These are phyloP conservation scores for Brenthis ino DNA, from an alignment of 2,888 invertebrate species.

Conservation along the genomic window DNA sequence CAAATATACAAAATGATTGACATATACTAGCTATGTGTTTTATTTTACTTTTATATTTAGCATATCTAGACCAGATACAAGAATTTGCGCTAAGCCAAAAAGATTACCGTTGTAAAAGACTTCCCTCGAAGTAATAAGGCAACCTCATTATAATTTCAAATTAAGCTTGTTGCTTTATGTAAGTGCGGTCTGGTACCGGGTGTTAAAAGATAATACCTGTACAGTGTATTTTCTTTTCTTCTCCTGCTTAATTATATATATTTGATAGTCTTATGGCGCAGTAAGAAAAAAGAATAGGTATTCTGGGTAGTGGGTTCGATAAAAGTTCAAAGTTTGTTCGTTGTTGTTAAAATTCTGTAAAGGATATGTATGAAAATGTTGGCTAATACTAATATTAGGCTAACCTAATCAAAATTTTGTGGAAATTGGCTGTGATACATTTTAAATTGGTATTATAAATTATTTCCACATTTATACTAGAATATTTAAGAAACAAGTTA, in stretches of 20 bases:
- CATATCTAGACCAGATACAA: conserved; percentile 4
- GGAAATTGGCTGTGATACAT: too few species aligned
- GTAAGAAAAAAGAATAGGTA: not conserved
- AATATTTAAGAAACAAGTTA: too few species aligned
- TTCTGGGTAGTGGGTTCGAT: not conserved
- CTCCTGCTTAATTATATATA: conserved; percentile 5
- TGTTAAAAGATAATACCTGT: conserved; percentile 15
- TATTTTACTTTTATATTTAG: not conserved
- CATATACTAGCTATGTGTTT: too few species aligned
- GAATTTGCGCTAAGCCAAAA: conserved; percentile 13
- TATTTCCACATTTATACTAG: too few species aligned
- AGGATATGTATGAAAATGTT: too few species aligned
- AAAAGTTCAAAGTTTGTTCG: too few species aligned
- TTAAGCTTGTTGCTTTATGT: conserved; percentile 31
- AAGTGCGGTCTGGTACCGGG: conserved; percentile 12
- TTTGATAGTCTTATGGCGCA: not conserved
- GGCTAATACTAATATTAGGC: too few species aligned
- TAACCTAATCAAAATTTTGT: too few species aligned
- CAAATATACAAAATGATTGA: too few species aligned
- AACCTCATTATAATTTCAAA: conserved; percentile 35
- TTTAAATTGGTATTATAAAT: too few species aligned
- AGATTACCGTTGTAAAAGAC: conserved; percentile 24
- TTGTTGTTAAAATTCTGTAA: too few species aligned
- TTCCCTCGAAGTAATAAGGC: conserved; percentile 27
- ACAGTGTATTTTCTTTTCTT: conserved; percentile 18